Evolutionary conservation across 2,797 vertebrate species (phyloP).

Genomic region (Eidolon dupreanum): DNA sequence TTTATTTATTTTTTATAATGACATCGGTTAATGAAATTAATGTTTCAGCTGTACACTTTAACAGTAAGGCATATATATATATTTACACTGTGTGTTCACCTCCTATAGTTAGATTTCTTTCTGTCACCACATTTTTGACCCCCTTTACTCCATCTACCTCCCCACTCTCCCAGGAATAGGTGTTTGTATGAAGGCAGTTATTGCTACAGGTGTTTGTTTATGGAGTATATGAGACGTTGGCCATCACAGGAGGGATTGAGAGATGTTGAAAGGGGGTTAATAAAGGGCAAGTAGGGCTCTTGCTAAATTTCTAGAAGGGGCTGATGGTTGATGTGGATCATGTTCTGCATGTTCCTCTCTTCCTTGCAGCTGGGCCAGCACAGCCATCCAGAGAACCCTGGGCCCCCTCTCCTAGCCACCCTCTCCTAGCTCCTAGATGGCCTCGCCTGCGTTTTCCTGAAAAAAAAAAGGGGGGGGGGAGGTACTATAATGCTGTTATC

Average conservation of each 20-base stretch:
- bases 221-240: rapidly evolving
- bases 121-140: too few species aligned
- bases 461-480: neutral
- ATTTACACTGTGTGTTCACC: too few species aligned
- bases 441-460: neutral
- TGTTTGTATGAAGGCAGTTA: neutral
- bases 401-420: neutral
- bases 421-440: neutral
- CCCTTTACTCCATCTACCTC: too few species aligned
- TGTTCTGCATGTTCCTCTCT: neutral
- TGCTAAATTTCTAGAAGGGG: neutral
- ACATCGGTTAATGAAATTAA: too few species aligned
- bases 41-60: too few species aligned
- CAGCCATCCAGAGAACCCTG: neutral
- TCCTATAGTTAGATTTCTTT: too few species aligned
- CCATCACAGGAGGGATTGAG: neutral
- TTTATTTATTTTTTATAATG: too few species aligned
- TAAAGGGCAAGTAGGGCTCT: neutral
- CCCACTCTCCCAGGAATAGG: rapidly evolving
- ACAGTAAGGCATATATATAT: too few species aligned
- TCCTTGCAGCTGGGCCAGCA: neutral
- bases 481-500: neutral
- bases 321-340: neutral
- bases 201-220: neutral
- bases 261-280: neutral